Evolutionary conservation across 2,113 vertebrate species (phyloP).

Genomic region (Plectropomus leopardus): DNA sequence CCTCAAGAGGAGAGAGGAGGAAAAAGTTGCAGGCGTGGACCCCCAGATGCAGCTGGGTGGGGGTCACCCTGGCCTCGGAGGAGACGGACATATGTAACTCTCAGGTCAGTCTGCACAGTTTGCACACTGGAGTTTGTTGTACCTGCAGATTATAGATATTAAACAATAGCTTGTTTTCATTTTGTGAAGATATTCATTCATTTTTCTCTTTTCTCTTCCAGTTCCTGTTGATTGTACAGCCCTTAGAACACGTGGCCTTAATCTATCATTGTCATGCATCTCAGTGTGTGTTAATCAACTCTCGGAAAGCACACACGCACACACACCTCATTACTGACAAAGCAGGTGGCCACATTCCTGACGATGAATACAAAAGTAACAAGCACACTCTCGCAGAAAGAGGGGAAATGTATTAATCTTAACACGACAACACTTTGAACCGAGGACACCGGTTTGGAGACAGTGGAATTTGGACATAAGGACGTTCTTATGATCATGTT

Average conservation of each 20-base stretch:
- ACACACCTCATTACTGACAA: constrained; percentile 71
- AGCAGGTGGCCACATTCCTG: constrained; percentile 78
- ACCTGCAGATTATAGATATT: background rate
- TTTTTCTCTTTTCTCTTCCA: constrained; percentile 65
- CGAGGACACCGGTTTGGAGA: constrained; percentile 58
- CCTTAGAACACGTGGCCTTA: constrained; percentile 87
- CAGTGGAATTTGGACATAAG: constrained; percentile 61
- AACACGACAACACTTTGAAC: constrained; percentile 57
- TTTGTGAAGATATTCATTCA: background rate
- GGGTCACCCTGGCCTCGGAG: constrained; percentile 88
- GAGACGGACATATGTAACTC: constrained; percentile 93
- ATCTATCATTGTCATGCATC: constrained; percentile 80
- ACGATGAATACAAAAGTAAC: constrained; percentile 56
- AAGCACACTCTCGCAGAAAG: constrained; percentile 64
- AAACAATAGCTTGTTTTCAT: background rate
- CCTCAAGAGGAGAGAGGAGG: constrained; percentile 97
- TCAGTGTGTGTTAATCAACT: constrained; percentile 76
- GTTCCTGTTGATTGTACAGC: constrained; percentile 81
- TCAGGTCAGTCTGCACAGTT: constrained; percentile 69
- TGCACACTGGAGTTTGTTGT: background rate
- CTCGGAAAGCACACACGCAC: constrained; percentile 63
- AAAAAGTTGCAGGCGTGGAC: constrained; percentile 94
- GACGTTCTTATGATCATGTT: constrained; percentile 69
- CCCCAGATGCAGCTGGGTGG: constrained; percentile 93
- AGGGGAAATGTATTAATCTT: constrained; percentile 53